Evolutionary conservation across 2,113 vertebrate genomes (phyloP).

Genomic region (Gasterosteus aculeatus): DNA sequence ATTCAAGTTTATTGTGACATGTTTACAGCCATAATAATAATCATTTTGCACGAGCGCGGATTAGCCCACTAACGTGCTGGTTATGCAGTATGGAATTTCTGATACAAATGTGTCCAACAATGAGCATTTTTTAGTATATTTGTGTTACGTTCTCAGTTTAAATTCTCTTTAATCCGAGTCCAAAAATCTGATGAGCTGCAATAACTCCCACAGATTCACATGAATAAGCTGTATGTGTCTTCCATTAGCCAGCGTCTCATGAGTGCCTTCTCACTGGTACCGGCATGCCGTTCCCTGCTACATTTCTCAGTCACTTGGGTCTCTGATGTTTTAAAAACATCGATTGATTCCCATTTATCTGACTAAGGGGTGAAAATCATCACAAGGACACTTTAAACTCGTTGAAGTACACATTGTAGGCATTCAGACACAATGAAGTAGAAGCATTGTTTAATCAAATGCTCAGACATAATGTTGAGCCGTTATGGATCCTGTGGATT

Average conservation of each 20-base stretch:
- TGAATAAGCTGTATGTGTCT: background rate
- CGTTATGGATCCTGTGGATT: too few relatives aligned
- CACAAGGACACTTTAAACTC: background rate
- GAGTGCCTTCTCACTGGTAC: background rate
- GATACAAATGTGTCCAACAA: slow-evolving; percentile 9
- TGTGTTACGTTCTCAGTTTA: background rate
- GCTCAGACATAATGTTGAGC: background rate
- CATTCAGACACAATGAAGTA: too few relatives aligned
- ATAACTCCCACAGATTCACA: background rate
- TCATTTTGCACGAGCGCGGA: slow-evolving; percentile 4
- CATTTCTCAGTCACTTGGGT: background rate
- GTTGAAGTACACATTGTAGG: too few relatives aligned
- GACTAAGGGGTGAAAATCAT: background rate
- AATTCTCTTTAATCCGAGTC: slow-evolving; percentile 5
- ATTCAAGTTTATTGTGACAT: too few relatives aligned
- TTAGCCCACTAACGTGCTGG: slow-evolving; percentile 51
- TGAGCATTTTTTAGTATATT: background rate
- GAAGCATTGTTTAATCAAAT: too few relatives aligned
- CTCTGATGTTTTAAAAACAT: too few relatives aligned
- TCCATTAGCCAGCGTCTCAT: background rate
- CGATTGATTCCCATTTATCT: background rate
- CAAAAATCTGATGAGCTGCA: background rate
- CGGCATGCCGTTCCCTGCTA: background rate
- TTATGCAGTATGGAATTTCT: slow-evolving; percentile 66
- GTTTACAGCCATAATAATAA: too few relatives aligned